Conservation (phyloP, 2,888 invertebrate species). For the Arge pagana region DNA sequence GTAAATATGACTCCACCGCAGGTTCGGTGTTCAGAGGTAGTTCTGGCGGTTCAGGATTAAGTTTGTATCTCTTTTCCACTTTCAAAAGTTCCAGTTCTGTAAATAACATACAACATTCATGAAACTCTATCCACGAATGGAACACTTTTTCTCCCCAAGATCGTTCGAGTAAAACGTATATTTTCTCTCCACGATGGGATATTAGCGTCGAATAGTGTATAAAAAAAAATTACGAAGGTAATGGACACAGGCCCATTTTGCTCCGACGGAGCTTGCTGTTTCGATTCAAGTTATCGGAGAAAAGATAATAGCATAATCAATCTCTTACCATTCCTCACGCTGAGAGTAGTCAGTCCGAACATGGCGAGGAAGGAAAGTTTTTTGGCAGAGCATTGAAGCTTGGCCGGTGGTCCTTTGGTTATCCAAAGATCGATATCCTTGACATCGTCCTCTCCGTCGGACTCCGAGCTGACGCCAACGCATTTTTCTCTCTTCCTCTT, state of each 20-base stretch:
- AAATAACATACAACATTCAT: no score
- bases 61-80: constrained; percentile 63
- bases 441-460: constrained; percentile 59
- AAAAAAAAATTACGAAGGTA: no score
- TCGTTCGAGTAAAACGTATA: no score
- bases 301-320: no score
- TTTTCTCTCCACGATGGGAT: no score
- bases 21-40: constrained; percentile 53
- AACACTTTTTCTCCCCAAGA: no score
- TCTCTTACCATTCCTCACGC: constrained; percentile 65
- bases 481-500: constrained; percentile 56
- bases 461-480: constrained; percentile 54
- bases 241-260: no score
- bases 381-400: constrained; percentile 59
- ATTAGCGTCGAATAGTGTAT: no score
- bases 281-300: no score
- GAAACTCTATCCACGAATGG: no score
- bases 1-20: constrained; percentile 56
- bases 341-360: constrained; percentile 68
- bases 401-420: constrained; percentile 62
- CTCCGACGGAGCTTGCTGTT: no score
- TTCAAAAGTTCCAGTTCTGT: constrained; percentile 66
- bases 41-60: constrained; percentile 62
- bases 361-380: constrained; percentile 67
- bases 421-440: constrained; percentile 63